Conservation (phyloP, 2,113 vertebrate genomes). For the Sylvilagus bachmani region DNA sequence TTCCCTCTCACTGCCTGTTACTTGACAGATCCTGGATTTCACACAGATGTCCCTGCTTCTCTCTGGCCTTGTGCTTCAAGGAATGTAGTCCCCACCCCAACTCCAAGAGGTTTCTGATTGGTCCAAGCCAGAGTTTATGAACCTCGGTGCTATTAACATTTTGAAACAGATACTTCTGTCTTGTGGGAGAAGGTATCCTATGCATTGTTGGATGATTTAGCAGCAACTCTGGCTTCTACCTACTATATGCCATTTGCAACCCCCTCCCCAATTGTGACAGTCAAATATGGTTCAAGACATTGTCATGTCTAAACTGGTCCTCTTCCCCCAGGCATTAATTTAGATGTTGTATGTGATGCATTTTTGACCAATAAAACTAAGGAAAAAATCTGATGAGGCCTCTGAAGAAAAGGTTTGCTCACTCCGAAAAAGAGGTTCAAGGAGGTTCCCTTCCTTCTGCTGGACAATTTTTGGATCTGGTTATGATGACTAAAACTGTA, state of each 20-base stretch:
- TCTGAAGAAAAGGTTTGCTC: slow-evolving; percentile 22
- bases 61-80: background rate
- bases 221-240: background rate
- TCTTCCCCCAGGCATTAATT: background rate
- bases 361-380: background rate
- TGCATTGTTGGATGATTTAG: background rate
- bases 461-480: background rate
- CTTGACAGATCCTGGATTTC: background rate
- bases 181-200: background rate
- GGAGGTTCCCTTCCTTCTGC: background rate
- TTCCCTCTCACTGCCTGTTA: background rate
- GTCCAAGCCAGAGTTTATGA: background rate
- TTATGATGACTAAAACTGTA: background rate
- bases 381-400: background rate
- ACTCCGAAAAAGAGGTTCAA: background rate
- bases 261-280: background rate
- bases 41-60: background rate
- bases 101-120: background rate
- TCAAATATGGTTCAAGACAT: slow-evolving; percentile 12
- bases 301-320: background rate
- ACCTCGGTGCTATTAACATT: background rate
- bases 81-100: background rate
- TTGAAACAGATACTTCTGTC: background rate
- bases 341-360: background rate
- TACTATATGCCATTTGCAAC: background rate